Evolutionary conservation across 2,113 vertebrate genomes (phyloP).

Genomic region (Shinisaurus crocodilurus): DNA sequence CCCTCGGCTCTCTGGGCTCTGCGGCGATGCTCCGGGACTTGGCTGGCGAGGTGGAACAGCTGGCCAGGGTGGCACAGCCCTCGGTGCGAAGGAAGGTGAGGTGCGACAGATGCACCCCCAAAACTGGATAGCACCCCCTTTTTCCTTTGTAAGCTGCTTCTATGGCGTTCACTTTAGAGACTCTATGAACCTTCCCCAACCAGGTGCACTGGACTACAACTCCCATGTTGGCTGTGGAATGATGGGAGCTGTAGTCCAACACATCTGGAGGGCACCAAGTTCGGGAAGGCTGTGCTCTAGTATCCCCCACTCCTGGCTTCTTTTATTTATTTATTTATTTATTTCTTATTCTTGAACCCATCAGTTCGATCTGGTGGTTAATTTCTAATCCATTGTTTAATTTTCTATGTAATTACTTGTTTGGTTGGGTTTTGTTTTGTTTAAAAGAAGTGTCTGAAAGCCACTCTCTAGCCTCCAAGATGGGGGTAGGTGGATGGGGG

Average conservation of each 20-base stretch:
- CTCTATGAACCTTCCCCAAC: too few relatives aligned
- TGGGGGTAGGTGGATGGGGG: not conserved
- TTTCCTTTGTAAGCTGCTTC: not conserved
- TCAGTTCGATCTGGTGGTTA: not conserved
- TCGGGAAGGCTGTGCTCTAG: too few relatives aligned
- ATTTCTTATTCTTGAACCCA: too few relatives aligned
- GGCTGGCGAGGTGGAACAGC: conserved; percentile 86
- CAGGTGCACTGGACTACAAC: too few relatives aligned
- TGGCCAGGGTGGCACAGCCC: conserved; percentile 84
- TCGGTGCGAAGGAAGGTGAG: conserved; percentile 86
- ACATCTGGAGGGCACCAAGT: too few relatives aligned
- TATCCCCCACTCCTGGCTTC: not conserved
- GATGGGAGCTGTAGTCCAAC: too few relatives aligned
- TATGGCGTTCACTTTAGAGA: not conserved
- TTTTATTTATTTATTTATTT: too few relatives aligned
- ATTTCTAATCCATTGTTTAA: not conserved
- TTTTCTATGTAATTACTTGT: not conserved
- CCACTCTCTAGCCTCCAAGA: not conserved
- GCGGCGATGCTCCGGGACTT: conserved; percentile 91
- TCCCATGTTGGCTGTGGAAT: too few relatives aligned
- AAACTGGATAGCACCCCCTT: not conserved
- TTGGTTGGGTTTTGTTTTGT: not conserved
- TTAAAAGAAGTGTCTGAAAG: not conserved
- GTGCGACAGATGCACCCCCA: rapidly evolving
- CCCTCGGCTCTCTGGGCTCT: conserved; percentile 88